These are phyloP conservation scores for Prosopocoilus inquinatus DNA, from an alignment of 2,888 invertebrate species.

Conservation along the genomic window DNA sequence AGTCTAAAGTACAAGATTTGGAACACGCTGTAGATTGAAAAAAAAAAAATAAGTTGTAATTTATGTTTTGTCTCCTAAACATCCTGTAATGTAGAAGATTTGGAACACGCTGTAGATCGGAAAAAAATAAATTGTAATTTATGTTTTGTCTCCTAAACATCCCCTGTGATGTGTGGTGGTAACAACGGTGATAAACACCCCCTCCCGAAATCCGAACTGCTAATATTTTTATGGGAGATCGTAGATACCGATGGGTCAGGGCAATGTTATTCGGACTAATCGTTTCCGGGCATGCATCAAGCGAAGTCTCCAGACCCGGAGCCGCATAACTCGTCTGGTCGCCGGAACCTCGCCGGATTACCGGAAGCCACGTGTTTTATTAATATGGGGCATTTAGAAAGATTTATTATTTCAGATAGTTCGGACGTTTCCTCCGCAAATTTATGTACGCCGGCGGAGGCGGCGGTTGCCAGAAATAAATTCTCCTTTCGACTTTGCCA, in stretches of 20 bases:
- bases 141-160: conserved; percentile 22
- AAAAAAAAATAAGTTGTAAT: too few relatives aligned
- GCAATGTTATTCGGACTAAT: conserved; percentile 43
- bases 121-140: too few relatives aligned
- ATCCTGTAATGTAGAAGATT: too few relatives aligned
- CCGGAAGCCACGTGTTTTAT: conserved; percentile 45
- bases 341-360: conserved; percentile 38
- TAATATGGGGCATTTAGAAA: conserved; percentile 37
- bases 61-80: too few relatives aligned
- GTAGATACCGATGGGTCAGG: conserved; percentile 50
- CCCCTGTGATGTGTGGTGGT: conserved; percentile 31
- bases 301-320: conserved; percentile 29
- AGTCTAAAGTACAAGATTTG: too few relatives aligned
- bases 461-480: too few relatives aligned
- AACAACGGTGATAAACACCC: conserved; percentile 42
- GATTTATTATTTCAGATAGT: conserved; percentile 35
- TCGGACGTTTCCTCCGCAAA: conserved; percentile 28
- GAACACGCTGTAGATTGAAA: too few relatives aligned
- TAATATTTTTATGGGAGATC: conserved; percentile 53
- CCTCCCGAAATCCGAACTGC: conserved; percentile 46
- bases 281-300: conserved; percentile 47
- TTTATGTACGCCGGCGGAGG: conserved; percentile 3
- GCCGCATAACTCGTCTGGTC: conserved; percentile 33
- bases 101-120: too few relatives aligned
- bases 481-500: conserved; percentile 11